Base-by-base conservation (phyloP, 2,113 vertebrate species). In the Sinosuthora webbiana region DNA sequence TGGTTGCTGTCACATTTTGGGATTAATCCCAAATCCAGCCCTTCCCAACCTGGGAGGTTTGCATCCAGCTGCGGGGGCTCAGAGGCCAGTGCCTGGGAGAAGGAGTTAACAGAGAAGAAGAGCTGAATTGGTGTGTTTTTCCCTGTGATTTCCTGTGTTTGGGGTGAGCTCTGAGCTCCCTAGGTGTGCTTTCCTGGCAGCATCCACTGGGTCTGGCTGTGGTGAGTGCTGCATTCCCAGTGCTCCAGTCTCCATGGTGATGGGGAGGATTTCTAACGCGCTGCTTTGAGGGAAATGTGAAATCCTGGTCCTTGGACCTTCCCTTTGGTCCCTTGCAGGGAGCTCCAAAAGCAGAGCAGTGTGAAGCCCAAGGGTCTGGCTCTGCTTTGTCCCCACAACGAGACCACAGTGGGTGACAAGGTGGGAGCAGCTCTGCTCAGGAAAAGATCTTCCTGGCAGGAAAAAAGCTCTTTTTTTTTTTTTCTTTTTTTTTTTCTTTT, bases 201-300 rank as follows among this genome's bases (percentile, higher is more conserved):
- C 76, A 93, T 63, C 81, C 71, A 31, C 28, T 55, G 4, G 0
- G 7, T 15, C 44, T 3, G 6, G 64, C 78, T 11, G 25, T n/a
- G 55, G 11, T 5, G 65, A 78, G 60, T 1, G 37, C 16, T 56
- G 67, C 14, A 6, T 90, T 93, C 74, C 73, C 88, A 31, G 50
- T 30, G 90, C 68, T 73, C 44, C 68, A 7, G 95, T 94, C 84
- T 94, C 93, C 94, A 90, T 94, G 95, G 95, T 78, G 87, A 96
- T 87, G 78, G 82, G 64, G 56, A 63, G 47, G 28, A 25, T 70
- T 87, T 81, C 77, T 81, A 1, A 55, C 78, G 73, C 8, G 3
- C 8, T 62, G 69, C 90, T 78, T 49, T 10, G 22, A 21, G 17
- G 28, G 30, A 47, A 22, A 33, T 25, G 30, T 4, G 67, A 22